Percentiles rank a stretch among this genome's conserved stretches.
phyloP scores from a whole-genome alignment of 2,113 vertebrate genomes.

The Accipiter virgatus region DNA sequence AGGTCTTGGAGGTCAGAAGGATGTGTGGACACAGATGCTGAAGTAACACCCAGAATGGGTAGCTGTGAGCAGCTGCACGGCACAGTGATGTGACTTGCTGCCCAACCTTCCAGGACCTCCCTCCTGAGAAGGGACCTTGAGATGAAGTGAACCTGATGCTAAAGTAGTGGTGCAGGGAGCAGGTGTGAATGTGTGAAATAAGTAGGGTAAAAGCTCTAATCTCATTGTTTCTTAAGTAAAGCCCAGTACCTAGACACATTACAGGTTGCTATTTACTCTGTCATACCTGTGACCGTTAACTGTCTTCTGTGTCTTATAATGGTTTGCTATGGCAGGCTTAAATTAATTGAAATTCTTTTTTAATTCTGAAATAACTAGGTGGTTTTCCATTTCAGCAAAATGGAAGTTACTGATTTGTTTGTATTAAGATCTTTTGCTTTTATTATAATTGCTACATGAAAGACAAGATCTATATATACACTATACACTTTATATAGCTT shows the following conservation, averaged over 20 bases:
- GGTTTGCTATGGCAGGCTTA: neutral
- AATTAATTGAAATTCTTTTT: neutral
- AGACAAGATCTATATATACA: neutral
- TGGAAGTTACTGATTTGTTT: neutral
- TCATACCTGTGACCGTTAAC: neutral
- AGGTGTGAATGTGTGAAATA: neutral
- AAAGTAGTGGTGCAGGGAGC: neutral
- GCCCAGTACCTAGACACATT: neutral
- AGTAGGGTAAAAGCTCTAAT: neutral
- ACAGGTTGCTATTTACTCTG: neutral
- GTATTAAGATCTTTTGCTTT: neutral
- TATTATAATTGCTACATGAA: neutral
- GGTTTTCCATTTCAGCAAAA: neutral
- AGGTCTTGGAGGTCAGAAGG: neutral
- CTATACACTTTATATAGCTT: neutral
- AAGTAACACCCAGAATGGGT: too few relatives aligned
- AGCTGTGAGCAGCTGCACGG: neutral
- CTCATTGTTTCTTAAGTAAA: neutral
- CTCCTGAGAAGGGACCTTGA: neutral
- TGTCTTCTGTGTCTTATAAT: neutral
- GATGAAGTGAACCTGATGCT: neutral
- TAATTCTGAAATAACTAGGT: neutral
- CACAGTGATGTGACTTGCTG: neutral
- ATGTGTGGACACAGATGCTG: rapidly evolving
- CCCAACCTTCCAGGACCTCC: neutral